Percentiles rank a stretch among this genome's conserved stretches.
phyloP scores from a whole-genome alignment of 2,888 invertebrate genomes.

The Eulithis prunata region DNA sequence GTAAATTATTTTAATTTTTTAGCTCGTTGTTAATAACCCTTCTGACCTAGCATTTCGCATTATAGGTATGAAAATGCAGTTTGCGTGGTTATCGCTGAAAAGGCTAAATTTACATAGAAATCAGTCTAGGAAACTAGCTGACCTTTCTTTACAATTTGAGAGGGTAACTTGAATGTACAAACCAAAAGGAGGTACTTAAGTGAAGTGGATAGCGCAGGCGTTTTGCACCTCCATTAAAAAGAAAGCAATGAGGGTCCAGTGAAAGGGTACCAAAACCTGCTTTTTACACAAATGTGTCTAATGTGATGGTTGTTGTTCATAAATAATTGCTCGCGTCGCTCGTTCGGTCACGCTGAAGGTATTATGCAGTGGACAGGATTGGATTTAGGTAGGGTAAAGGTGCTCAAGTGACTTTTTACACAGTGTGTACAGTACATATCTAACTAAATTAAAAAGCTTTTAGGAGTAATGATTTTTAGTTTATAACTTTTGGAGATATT shows the following conservation, averaged over 20 bases:
- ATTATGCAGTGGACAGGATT: slow-evolving; percentile 15
- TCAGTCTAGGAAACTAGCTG: background rate
- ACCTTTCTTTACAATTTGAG: too few relatives aligned
- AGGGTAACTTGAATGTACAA: too few relatives aligned
- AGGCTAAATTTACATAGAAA: slow-evolving; percentile 5
- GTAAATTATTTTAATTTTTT: slow-evolving; percentile 2
- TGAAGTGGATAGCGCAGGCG: too few relatives aligned
- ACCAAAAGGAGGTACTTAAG: too few relatives aligned
- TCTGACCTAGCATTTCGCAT: slow-evolving; percentile 16
- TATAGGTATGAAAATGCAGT: slow-evolving; percentile 9
- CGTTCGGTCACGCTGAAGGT: slow-evolving; percentile 17
- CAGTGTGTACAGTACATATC: too few relatives aligned
- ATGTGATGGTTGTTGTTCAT: slow-evolving; percentile 13
- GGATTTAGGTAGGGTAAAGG: slow-evolving; percentile 3
- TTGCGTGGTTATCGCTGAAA: slow-evolving; percentile 28
- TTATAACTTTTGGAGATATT: too few relatives aligned
- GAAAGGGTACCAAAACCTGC: background rate
- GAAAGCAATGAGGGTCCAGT: background rate
- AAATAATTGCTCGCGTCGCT: slow-evolving; percentile 26
- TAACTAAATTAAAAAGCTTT: too few relatives aligned
- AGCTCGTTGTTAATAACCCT: background rate
- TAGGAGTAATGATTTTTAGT: too few relatives aligned
- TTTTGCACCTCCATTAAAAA: too few relatives aligned
- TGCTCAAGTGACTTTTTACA: background rate
- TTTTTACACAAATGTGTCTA: slow-evolving; percentile 1